These are phyloP conservation scores for Corythornis madagascariensis DNA, from an alignment of 2,113 vertebrate genomes.

Conservation along the genomic window DNA sequence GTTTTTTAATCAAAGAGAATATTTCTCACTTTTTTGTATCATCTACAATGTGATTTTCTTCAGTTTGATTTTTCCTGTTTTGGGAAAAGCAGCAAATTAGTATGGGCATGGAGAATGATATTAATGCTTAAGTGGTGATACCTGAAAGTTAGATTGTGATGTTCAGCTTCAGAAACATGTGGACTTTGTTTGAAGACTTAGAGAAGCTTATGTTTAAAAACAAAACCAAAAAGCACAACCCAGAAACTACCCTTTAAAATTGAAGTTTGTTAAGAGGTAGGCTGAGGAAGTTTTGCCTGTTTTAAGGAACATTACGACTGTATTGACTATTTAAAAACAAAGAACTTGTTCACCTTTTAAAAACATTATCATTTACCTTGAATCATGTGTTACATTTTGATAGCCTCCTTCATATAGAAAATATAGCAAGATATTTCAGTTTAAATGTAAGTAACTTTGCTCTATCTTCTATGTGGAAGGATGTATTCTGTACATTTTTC, in stretches of 20 bases:
- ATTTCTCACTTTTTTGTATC: neutral
- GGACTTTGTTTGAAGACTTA: neutral
- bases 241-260: neutral
- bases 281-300: constrained; percentile 73
- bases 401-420: constrained; percentile 84
- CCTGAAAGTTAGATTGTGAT: neutral
- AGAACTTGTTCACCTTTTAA: constrained; percentile 75
- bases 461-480: constrained; percentile 85
- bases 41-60: neutral
- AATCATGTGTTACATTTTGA: constrained; percentile 83
- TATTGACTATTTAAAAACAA: constrained; percentile 56
- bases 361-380: constrained; percentile 81
- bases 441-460: constrained; percentile 28
- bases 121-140: neutral
- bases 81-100: neutral
- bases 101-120: neutral
- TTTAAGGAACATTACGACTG: constrained; percentile 66
- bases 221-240: neutral
- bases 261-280: constrained; percentile 18
- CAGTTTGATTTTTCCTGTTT: neutral
- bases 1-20: neutral
- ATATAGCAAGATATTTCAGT: constrained; percentile 65
- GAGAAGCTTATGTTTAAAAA: neutral
- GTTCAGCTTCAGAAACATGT: neutral
- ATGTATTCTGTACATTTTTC: constrained; percentile 82